Base-by-base conservation (phyloP, 2,113 vertebrate species). In the Aspidoscelis tigris region DNA sequence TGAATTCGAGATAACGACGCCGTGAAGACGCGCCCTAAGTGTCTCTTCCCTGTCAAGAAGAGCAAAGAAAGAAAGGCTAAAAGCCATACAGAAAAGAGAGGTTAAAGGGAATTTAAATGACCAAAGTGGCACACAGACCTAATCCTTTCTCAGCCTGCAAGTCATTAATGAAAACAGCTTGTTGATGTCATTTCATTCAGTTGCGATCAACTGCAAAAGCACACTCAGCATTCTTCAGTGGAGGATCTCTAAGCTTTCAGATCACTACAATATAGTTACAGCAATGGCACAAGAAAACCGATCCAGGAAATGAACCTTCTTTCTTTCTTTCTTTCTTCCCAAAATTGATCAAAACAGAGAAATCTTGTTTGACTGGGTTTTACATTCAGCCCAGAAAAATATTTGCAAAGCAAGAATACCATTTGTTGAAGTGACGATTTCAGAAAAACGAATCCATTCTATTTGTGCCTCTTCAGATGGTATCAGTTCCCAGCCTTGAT, bases 81-180 rank as follows among this genome's bases (percentile, higher is more conserved):
- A 91, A 87, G 20, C n/a, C 73, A 71, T 61, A 79, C 47, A 89
- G 76, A 88, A 69, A 84, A 84, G 64, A 77, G 91, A 3, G 77
- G 82, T 84, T 84, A 91, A 90, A 90, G 84, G 2, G 9, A 82
- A 47, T 87, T 82, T 92, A 89, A 86, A 89, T 66, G 24, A 33
- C 5, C 66, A 88, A 91, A 86, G 81, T 80, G 83, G 33, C 74
- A 33, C 64, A 92, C 69, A 55, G 86, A 83, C 5, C 64, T 82
- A 70, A 82, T 87, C 88, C 9, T 88, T 92, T 70, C 84, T 92
- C 64, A 83, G 83, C 72, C 14, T 91, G 78, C 73, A 72, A 5
- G 69, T 78, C 43, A 58, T 22, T 80, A 88, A 81, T 10, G n/a
- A 82, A 81, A 88, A 70, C 2, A 87, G 47, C 74, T 70, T 0